Conservation (phyloP, 2,888 invertebrate genomes). For the Dynastes tityus region DNA sequence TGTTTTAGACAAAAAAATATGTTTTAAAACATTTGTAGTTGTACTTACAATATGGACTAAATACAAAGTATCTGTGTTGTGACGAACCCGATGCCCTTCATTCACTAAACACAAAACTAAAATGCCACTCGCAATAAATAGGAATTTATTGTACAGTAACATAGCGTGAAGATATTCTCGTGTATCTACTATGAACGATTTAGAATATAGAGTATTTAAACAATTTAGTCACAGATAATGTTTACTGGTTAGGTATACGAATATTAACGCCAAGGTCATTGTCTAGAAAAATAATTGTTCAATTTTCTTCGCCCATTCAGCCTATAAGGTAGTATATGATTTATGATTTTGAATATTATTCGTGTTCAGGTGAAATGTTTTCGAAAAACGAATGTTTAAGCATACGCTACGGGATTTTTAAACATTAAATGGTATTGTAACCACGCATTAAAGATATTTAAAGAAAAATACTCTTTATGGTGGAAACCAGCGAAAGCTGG, state of each 20-base stretch:
- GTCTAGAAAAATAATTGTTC: not conserved
- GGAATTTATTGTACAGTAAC: conserved; percentile 9
- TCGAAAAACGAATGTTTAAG: too few relatives aligned
- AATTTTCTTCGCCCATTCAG: too few relatives aligned
- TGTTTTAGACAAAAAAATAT: not conserved
- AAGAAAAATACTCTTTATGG: too few relatives aligned
- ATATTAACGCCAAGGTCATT: conserved; percentile 15
- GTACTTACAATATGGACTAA: conserved; percentile 39
- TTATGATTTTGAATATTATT: too few relatives aligned
- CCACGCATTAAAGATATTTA: too few relatives aligned
- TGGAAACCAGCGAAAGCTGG: too few relatives aligned
- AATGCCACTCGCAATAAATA: not conserved
- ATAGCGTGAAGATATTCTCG: not conserved
- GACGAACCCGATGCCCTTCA: not conserved
- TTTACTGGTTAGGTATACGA: not conserved
- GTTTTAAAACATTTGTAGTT: not conserved
- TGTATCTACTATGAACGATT: not conserved
- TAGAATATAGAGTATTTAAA: conserved; percentile 1
- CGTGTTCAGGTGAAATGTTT: too few relatives aligned
- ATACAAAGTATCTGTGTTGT: not conserved
- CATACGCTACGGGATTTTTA: too few relatives aligned
- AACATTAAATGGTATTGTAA: too few relatives aligned
- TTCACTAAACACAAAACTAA: not conserved
- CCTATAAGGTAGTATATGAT: too few relatives aligned
- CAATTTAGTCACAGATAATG: conserved; percentile 20